Conservation (phyloP, 1,140 invertebrate genomes). For the Mizuhopecten yessoensis region DNA sequence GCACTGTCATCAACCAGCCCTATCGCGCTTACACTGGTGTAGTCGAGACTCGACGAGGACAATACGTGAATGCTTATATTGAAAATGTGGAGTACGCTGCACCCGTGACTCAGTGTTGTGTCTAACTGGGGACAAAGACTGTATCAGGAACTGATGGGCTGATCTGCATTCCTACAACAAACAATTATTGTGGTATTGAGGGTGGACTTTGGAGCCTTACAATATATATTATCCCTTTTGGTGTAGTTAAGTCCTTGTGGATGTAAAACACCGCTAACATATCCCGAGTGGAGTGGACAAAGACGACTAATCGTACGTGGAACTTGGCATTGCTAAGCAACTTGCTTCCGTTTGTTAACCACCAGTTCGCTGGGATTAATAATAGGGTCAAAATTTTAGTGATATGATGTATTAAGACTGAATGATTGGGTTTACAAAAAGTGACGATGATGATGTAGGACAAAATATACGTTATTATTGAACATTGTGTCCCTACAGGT, state of each 20-base stretch:
- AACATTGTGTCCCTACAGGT: background rate
- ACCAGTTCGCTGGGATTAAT: background rate
- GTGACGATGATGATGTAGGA: background rate
- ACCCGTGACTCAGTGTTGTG: background rate
- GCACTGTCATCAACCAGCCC: background rate
- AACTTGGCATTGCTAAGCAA: background rate
- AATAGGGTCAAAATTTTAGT: background rate
- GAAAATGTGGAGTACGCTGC: background rate
- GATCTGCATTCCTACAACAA: background rate
- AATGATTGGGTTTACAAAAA: background rate
- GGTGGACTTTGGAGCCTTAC: background rate
- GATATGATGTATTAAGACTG: background rate
- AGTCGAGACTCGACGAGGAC: background rate
- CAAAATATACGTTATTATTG: background rate
- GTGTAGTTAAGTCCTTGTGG: background rate
- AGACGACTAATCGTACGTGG: background rate
- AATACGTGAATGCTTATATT: background rate
- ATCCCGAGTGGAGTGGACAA: background rate
- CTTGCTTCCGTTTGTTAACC: background rate
- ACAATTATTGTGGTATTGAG: background rate
- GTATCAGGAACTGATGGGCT: background rate
- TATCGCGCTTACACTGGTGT: background rate
- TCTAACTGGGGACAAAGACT: too few relatives aligned
- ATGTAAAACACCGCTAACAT: background rate
- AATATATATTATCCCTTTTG: background rate